These are phyloP conservation scores for Copidosoma floridanum DNA, from an alignment of 1,140 invertebrate genomes.

Conservation along the genomic window DNA sequence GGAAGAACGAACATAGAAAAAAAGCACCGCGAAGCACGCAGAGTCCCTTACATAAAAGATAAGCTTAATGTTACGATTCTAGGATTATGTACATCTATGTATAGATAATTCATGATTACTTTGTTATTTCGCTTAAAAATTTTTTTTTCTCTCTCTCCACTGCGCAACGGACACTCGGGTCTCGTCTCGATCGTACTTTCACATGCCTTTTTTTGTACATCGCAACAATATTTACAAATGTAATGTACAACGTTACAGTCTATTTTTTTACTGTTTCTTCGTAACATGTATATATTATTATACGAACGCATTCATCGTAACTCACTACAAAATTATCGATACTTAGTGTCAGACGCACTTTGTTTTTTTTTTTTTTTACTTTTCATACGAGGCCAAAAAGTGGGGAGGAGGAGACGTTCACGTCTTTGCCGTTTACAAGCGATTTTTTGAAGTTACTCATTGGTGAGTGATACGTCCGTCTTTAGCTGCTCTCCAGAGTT, in stretches of 20 bases:
- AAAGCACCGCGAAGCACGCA: constrained; percentile 5
- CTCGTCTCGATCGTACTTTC: constrained; percentile 3
- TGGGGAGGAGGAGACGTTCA: background rate
- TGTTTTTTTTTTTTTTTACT: constrained; percentile 28
- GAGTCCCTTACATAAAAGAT: constrained; percentile 32
- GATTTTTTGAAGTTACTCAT: constrained; percentile 31
- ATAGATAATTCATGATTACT: constrained; percentile 43
- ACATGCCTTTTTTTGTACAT: constrained; percentile 45
- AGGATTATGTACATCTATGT: constrained; percentile 50
- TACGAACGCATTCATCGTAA: constrained; percentile 4
- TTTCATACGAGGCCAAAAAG: constrained; percentile 31
- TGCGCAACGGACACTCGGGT: constrained; percentile 36
- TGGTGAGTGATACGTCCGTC: constrained; percentile 48
- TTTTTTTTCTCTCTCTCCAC: constrained; percentile 28
- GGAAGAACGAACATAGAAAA: too few relatives aligned
- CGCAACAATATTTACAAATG: constrained; percentile 52
- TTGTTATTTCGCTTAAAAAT: constrained; percentile 41
- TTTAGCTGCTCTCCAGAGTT: constrained; percentile 17
- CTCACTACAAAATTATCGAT: constrained; percentile 37
- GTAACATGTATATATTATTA: constrained; percentile 10
- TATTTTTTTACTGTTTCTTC: constrained; percentile 23
- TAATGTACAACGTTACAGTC: constrained; percentile 43
- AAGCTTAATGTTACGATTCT: constrained; percentile 41
- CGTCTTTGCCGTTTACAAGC: background rate
- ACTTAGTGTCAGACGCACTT: constrained; percentile 31